Percentiles rank a stretch among this genome's conserved stretches.
Conservation (phyloP, 1,140 invertebrate species). For the Ectropis grisescens region DNA sequence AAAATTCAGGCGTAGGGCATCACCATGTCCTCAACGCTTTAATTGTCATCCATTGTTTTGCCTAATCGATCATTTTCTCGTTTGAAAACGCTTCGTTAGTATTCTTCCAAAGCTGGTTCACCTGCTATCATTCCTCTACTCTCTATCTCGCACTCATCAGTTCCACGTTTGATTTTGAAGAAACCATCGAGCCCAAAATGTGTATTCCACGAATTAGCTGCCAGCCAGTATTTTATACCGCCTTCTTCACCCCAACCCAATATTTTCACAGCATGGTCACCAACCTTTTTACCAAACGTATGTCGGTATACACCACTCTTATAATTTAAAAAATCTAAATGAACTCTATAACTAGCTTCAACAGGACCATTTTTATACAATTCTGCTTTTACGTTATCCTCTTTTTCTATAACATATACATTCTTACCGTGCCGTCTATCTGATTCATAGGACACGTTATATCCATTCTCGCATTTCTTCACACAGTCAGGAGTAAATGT, state of each 20-base stretch:
- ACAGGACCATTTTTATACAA: conserved; percentile 89
- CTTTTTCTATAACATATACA: conserved; percentile 77
- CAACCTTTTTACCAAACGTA: conserved; percentile 78
- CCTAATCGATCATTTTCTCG: too few relatives aligned
- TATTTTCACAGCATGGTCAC: conserved; percentile 86
- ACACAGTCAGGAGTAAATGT: conserved; percentile 74
- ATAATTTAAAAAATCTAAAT: conserved; percentile 86
- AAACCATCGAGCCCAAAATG: conserved; percentile 87
- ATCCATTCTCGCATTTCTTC: conserved; percentile 74
- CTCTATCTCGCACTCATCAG: conserved; percentile 88
- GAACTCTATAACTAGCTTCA: conserved; percentile 88
- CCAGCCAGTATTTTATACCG: conserved; percentile 83
- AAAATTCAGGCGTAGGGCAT: too few relatives aligned
- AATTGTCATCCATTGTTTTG: too few relatives aligned
- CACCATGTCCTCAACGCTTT: too few relatives aligned
- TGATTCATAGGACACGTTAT: conserved; percentile 75
- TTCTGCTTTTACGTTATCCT: conserved; percentile 81
- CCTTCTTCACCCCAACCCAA: conserved; percentile 87
- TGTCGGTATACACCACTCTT: conserved; percentile 88
- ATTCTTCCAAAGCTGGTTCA: too few relatives aligned
- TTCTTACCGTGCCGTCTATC: conserved; percentile 82
- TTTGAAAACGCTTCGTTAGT: too few relatives aligned
- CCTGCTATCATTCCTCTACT: too few relatives aligned
- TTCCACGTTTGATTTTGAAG: conserved; percentile 87
- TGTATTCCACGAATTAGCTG: conserved; percentile 92